Percentiles rank a stretch among this genome's conserved stretches.
Conservation (phyloP, 1,140 invertebrate species). For the Achatina immaculata region DNA sequence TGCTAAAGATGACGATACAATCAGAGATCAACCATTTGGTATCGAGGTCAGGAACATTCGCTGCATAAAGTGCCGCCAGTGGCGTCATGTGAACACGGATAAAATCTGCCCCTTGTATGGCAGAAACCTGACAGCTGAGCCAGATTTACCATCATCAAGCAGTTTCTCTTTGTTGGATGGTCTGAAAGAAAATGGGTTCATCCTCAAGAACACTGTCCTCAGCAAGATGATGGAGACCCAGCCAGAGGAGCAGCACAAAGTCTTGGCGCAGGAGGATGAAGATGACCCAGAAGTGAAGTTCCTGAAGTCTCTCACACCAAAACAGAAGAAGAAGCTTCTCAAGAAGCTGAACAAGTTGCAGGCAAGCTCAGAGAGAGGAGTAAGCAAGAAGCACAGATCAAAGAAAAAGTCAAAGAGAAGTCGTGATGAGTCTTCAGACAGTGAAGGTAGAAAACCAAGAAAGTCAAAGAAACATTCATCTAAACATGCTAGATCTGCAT, state of each 20-base stretch:
- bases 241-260: conserved; percentile 56
- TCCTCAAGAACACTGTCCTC: conserved; percentile 84
- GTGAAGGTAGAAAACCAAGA: too few relatives aligned
- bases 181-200: conserved; percentile 92
- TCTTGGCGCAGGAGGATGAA: conserved; percentile 70
- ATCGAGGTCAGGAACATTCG: conserved; percentile 95
- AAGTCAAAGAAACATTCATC: too few relatives aligned
- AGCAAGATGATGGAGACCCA: conserved; percentile 74
- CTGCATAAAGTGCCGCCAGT: conserved; percentile 99
- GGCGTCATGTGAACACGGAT: conserved; percentile 99
- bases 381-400: conserved; percentile 59
- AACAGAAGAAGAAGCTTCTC: conserved; percentile 91
- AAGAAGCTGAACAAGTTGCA: conserved; percentile 86
- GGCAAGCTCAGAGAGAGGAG: conserved; percentile 72
- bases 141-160: conserved; percentile 73
- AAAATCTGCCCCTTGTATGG: conserved; percentile 92
- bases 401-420: conserved; percentile 41
- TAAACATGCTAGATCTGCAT: too few relatives aligned
- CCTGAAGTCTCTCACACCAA: conserved; percentile 84
- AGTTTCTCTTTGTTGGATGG: conserved; percentile 85
- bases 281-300: conserved; percentile 82
- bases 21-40: conserved; percentile 98
- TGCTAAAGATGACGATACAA: conserved; percentile 94
- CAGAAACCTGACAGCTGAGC: conserved; percentile 68
- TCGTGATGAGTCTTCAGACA: conserved; percentile 3